These are phyloP conservation scores for Amphiura filiformis DNA, from an alignment of 35 echinoderm and acorn worm species.

Conservation along the genomic window DNA sequence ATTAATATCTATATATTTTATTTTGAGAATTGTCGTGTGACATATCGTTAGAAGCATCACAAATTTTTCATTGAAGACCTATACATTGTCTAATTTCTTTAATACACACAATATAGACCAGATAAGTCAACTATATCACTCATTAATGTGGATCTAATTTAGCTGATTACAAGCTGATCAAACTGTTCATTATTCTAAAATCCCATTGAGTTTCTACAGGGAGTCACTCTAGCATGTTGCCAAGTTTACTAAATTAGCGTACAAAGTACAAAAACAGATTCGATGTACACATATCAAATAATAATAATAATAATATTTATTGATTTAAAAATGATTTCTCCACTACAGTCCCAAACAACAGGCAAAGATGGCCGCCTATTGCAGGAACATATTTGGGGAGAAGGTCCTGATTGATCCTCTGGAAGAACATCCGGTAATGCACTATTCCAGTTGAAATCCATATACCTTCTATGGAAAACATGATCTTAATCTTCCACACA, in stretches of 20 bases:
- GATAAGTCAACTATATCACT: too few relatives aligned
- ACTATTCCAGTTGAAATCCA: neutral
- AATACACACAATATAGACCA: too few relatives aligned
- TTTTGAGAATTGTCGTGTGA: too few relatives aligned
- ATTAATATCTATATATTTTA: too few relatives aligned
- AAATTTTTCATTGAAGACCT: too few relatives aligned
- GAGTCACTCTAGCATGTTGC: neutral
- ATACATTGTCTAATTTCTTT: too few relatives aligned
- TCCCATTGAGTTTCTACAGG: neutral
- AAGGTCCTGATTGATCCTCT: conserved; percentile 75
- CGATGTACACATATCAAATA: too few relatives aligned
- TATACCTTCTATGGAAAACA: too few relatives aligned
- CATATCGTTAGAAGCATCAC: too few relatives aligned
- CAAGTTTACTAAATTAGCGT: neutral
- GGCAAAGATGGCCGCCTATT: conserved; percentile 98
- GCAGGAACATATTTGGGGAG: conserved; percentile 88
- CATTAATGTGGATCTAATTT: too few relatives aligned
- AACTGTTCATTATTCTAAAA: neutral
- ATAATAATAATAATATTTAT: too few relatives aligned
- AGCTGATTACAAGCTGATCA: neutral
- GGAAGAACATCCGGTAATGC: conserved; percentile 69
- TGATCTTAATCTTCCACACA: too few relatives aligned
- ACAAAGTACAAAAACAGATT: neutral
- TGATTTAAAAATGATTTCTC: neutral
- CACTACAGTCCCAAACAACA: conserved; percentile 72